Evolutionary conservation across 1,140 invertebrate genomes (phyloP), one percentile per base, ranked within the genome.

Genomic region (Calosoma granatense): DNA sequence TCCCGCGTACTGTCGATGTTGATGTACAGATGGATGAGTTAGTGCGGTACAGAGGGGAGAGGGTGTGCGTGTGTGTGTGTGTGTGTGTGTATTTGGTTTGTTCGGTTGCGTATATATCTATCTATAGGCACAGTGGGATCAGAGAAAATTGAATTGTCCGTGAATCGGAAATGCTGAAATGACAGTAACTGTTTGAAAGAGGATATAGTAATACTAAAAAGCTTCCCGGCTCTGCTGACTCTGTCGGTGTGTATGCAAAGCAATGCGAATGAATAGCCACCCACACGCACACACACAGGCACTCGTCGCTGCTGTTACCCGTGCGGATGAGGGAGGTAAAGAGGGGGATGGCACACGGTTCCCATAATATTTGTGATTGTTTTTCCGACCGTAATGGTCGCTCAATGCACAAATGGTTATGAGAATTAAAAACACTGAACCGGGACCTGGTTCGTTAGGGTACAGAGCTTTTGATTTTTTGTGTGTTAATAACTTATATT

Each of bases 111-210:
- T 30, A 14, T 6, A 30, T 14, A 30, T n/a, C 26, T 6, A 14
- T 30, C 6, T 30, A 30, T 30, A 30, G 26, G 26, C 26, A 30
- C 26, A 30, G 26, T 30, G 17, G 41, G 41, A 47, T 47, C 41
- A 47, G 41, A 17, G 41, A 47, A 47, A 47, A 47, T 47, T 47
- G 41, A 47, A 47, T 47, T 47, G 41, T 47, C 41, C 41, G 17
- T 47, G 41, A 47, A 47, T 47, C 41, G 41, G 41, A 47, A 47
- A 47, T 17, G 41, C 41, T 47, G 41, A 47, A 47, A 47, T 47
- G 17, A 47, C 41, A 47, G 41, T 47, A 12, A 12, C 9, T 47
- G 41, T 47, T 47, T 47, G 41, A 47, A 47, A 47, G 41, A 47
- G 41, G 17, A 17, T 17, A 47, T 17, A 47, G 17, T 47, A 11